Percentiles rank a stretch among this genome's conserved stretches.
phyloP scores from a whole-genome alignment of 2,888 invertebrate genomes.

The Acronicta psi region DNA sequence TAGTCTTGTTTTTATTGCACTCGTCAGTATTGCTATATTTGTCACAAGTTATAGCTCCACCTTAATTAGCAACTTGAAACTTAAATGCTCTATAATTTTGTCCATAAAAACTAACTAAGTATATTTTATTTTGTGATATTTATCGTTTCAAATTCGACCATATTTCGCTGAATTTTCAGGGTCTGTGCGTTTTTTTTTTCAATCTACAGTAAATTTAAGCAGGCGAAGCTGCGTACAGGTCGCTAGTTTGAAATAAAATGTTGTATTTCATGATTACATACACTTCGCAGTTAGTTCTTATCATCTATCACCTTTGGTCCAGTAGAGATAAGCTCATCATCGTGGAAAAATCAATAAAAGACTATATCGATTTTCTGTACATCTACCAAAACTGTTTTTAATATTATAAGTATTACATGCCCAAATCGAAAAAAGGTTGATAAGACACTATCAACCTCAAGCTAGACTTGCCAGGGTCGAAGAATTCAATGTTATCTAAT shows the following conservation, averaged over 20 bases:
- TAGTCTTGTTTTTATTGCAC: slow-evolving; percentile 23
- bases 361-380: slow-evolving; percentile 16
- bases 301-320: slow-evolving; percentile 34
- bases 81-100: not conserved
- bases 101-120: too few relatives aligned
- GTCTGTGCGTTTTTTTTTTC: too few relatives aligned
- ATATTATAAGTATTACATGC: slow-evolving; percentile 4
- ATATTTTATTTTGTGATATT: too few relatives aligned
- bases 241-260: not conserved
- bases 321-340: slow-evolving; percentile 20
- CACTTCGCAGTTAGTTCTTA: slow-evolving; percentile 12
- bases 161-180: too few relatives aligned
- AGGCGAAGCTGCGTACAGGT: too few relatives aligned
- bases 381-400: slow-evolving; percentile 8
- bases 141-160: too few relatives aligned
- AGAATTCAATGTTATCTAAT: slow-evolving; percentile 73
- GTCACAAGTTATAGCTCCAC: not conserved
- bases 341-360: slow-evolving; percentile 22
- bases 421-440: slow-evolving; percentile 32
- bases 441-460: slow-evolving; percentile 43
- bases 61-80: slow-evolving; percentile 12
- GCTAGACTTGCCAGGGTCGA: slow-evolving; percentile 60
- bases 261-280: slow-evolving; percentile 13
- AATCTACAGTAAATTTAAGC: too few relatives aligned
- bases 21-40: slow-evolving; percentile 3